These are phyloP conservation scores for Amblyopsis rosae DNA, from an alignment of 2,113 vertebrate species.

Conservation along the genomic window DNA sequence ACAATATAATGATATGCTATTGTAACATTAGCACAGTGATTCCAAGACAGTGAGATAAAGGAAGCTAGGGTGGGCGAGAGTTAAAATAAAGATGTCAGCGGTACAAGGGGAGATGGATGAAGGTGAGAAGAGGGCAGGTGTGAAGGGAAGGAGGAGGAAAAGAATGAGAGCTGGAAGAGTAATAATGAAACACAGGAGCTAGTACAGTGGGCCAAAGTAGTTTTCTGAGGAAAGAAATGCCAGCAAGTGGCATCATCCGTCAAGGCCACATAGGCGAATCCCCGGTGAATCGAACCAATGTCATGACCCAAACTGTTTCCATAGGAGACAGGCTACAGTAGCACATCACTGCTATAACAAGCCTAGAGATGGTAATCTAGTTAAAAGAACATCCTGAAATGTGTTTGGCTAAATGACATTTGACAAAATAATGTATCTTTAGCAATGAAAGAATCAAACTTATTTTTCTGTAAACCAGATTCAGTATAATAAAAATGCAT, in stretches of 20 bases:
- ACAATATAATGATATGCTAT: not conserved
- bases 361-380: not conserved
- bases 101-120: slow-evolving; percentile 10
- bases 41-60: not conserved
- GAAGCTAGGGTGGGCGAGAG: not conserved
- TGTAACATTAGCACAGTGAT: not conserved
- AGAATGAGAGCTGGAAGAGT: not conserved
- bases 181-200: slow-evolving; percentile 4
- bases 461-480: too few relatives aligned
- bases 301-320: slow-evolving; percentile 11
- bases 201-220: not conserved
- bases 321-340: slow-evolving; percentile 8
- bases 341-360: slow-evolving; percentile 14
- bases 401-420: too few relatives aligned
- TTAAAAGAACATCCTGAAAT: not conserved
- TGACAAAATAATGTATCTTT: too few relatives aligned
- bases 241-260: slow-evolving; percentile 44
- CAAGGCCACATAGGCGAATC: slow-evolving; percentile 10
- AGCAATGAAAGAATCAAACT: too few relatives aligned
- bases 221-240: slow-evolving; percentile 17
- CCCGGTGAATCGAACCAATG: slow-evolving; percentile 29
- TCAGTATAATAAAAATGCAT: too few relatives aligned
- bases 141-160: not conserved
- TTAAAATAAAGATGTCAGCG: not conserved
- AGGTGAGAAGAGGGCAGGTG: not conserved